Evolutionary conservation across 2,113 vertebrate genomes (phyloP), one percentile per base, ranked within the genome.

Genomic region (Oreocharis arfaki): DNA sequence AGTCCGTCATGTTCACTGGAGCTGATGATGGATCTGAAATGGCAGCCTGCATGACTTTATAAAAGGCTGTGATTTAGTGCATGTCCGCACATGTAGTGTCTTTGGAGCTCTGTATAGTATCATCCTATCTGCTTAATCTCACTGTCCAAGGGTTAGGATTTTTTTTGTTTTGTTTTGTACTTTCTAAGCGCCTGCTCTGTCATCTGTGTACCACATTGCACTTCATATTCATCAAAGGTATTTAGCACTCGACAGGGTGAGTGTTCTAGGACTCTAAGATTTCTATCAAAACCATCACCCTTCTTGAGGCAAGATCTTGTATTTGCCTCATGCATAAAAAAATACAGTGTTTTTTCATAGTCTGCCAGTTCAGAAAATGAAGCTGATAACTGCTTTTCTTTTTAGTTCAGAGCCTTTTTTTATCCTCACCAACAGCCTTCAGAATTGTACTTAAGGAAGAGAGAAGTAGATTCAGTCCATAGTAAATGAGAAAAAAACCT

Each of bases 111-210:
- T 96, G 96, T 70, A 53, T 30, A 95, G 78, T 44, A 69, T 55
- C 46, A 84, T 90, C 81, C 63, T 92, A 94, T 79, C 83, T 96
- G 83, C 63, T 96, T 94, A 87, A 96, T 96, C 95, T 97, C 94
- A 92, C 44, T 91, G 91, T 96, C 65, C 47, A 52, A 76, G 63
- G 53, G 55, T 84, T 84, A 60, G 86, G 61, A 77, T 86, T 81
- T 89, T 90, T 92, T 92, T 86, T 94, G 78, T 57, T 95, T 94
- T 90, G 85, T 94, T 96, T 92, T 95, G 83, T n/a, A 20, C 68
- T 89, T 74, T 87, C 86, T 89, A 89, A 95, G 69, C 3, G 56
- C 73, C 76, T 87, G 37, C 47, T 96, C 55, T 95, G 68, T 91
- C 67, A 96, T 95, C 89, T 93, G 87, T 20, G 28, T 67, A 93